Evolutionary conservation across 2,797 vertebrate species (phyloP), one percentile per base, ranked within the genome.

Genomic region (Pantherophis alleghaniensis): DNA sequence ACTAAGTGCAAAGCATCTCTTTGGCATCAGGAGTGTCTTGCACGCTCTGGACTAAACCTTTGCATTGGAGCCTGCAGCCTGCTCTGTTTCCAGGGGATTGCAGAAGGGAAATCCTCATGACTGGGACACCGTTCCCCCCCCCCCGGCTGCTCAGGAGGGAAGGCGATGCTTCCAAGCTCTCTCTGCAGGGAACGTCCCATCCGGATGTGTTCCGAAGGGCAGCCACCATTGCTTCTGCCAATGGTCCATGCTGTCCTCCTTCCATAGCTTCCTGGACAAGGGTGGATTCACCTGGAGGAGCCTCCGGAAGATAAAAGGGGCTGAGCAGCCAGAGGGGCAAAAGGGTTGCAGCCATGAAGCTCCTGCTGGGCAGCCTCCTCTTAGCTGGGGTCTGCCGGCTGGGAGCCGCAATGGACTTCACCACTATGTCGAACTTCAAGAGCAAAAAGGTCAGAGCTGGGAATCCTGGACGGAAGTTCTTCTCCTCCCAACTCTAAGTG

Each of bases 361-460:
- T 26, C 7, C 22, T 60, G 6, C 59, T 26, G 5, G 59, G 59
- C 22, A 26, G 6, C 13, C 2, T 42, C 0, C 32, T 59, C 7
- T 0, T 61, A 12, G 88, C 0, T 3, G 20, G 59, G 1, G 2
- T 61, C 37, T 61, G 5, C 24, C 4, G 24, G 32, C 57, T 89
- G 7, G 18, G 24, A 1, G 5, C 1, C 0, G 1, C 59, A 7
- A 0, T 0, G 37, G 3, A 13, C 1, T 5, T 61, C 3, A 12
- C 3, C 12, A 0, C 14, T 0, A 42, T 61, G 57, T 1, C 24
- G 2, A 2, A 47, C 22, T 89, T 89, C 7, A 0, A 51, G 1
- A 0, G 0, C 2, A 0, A 14, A 7, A 61, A 0, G 88, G 88
- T 61, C 24, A 61, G 32, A 16, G 37, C 11, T 4, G 24, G 42